phyloP scores from a whole-genome alignment of 2,888 invertebrate species.

The Leptinotarsa tumamoca region DNA sequence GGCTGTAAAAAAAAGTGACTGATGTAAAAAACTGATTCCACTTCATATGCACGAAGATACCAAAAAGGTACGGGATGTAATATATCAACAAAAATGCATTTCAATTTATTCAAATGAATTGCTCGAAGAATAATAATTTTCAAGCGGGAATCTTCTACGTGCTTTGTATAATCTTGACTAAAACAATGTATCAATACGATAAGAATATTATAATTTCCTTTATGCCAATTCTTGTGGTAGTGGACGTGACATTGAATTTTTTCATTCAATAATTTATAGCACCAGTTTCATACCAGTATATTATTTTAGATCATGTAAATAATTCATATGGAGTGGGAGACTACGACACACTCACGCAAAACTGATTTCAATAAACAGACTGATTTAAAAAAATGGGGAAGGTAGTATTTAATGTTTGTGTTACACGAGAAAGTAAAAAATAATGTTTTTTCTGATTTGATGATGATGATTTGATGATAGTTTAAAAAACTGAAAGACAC shows the following conservation, averaged over 20 bases:
- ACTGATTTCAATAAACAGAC: too few species aligned
- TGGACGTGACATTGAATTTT: conserved; percentile 7
- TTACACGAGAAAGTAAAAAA: too few species aligned
- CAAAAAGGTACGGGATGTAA: background rate
- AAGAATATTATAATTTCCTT: background rate
- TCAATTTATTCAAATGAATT: conserved; percentile 1
- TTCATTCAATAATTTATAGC: background rate
- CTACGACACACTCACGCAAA: too few species aligned
- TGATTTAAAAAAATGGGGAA: too few species aligned
- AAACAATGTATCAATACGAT: conserved; percentile 4
- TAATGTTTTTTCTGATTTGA: too few species aligned
- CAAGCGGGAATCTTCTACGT: conserved; percentile 3
- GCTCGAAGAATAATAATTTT: conserved; percentile 8
- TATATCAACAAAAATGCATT: background rate
- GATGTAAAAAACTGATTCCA: background rate
- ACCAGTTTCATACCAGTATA: background rate
- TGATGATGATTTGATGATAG: too few species aligned
- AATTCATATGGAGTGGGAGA: background rate
- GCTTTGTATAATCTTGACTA: background rate
- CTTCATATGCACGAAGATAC: background rate
- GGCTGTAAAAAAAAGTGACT: too few species aligned
- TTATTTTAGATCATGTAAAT: background rate
- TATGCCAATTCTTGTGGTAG: background rate
- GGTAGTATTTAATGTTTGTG: too few species aligned
- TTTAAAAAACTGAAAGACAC: too few species aligned